Percentiles rank a stretch among this genome's conserved stretches.
Evolutionary conservation across 1,140 invertebrate genomes (phyloP).

Genomic region (Cydia fagiglandana): DNA sequence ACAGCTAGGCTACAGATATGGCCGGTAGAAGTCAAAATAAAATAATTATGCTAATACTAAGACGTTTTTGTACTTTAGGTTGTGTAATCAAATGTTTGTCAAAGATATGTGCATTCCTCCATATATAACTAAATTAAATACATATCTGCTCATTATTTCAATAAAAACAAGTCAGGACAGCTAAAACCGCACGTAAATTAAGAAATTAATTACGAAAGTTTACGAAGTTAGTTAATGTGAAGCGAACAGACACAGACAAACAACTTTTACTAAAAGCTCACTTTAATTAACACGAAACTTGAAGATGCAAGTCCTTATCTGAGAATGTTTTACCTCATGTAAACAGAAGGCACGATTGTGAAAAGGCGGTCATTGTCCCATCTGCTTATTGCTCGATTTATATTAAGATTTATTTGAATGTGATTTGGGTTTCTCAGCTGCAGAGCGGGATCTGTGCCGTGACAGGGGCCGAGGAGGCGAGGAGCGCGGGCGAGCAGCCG

Average conservation of each 20-base stretch:
- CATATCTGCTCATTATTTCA: too few species aligned
- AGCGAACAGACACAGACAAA: neutral
- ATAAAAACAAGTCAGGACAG: too few species aligned
- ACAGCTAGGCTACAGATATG: too few species aligned
- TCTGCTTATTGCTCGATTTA: constrained; percentile 28
- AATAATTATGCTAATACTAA: too few species aligned
- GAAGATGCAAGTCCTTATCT: constrained; percentile 14
- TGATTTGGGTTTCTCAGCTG: constrained; percentile 41
- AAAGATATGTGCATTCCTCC: too few species aligned
- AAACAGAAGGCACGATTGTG: constrained; percentile 25
- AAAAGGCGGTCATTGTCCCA: constrained; percentile 28
- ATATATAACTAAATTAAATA: too few species aligned
- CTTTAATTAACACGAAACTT: neutral
- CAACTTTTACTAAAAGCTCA: neutral
- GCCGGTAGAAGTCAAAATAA: too few species aligned
- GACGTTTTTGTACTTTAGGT: too few species aligned
- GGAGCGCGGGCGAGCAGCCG: constrained; percentile 38
- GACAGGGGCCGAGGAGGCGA: constrained; percentile 35
- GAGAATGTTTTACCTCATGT: constrained; percentile 16
- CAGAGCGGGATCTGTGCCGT: constrained; percentile 44
- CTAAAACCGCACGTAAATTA: too few species aligned
- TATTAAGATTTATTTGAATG: constrained; percentile 33
- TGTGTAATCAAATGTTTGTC: too few species aligned
- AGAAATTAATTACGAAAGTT: too few species aligned
- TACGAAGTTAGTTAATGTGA: too few species aligned